Evolutionary conservation across 2,113 vertebrate genomes (phyloP), one percentile per base, ranked within the genome.

Genomic region (Alligator mississippiensis): DNA sequence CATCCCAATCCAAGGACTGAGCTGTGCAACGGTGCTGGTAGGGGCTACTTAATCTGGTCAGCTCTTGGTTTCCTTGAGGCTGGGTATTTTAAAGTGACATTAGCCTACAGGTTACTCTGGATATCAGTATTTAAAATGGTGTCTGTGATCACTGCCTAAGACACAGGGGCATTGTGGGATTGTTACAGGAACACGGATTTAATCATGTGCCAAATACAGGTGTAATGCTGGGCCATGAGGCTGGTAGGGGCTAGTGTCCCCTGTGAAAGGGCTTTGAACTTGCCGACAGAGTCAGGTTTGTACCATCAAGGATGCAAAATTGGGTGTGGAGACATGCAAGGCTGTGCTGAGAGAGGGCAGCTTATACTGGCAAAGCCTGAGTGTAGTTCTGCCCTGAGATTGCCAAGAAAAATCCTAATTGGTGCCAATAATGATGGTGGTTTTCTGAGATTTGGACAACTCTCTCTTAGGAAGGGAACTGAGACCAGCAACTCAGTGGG

Each of bases 341-440:
- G 25, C 70, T 93, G 85, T 92, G 80, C 88, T 93, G 87, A 90
- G 80, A 91, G 83, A 92, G 94, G 83, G 87, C 83, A 91, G 76
- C 80, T 95, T 95, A 90, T 92, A 91, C 85, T 95, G 83, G 85
- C 87, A 95, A 38, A 93, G 70, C 27, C 87, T 80, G 64, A 2
- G 0, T 77, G 24, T 64, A 85, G 64, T 28, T 11, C 60, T 87
- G 80, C n/a, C 54, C 68, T 75, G 72, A 68, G 54, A 38, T 47
- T 77, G 62, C 68, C 55, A 94, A 83, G 77, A 92, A 89, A 86
- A 70, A 84, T 88, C 4, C 2, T 0, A 86, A 84, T 57, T 62
- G 11, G 2, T 77, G 84, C 60, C 90, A 94, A 60, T 11, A 84
- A 15, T 6, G 87, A 91, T 89, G 82, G n/a, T 90, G 34, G 1